Percentiles rank a stretch among this genome's conserved stretches.
These are phyloP conservation scores for Barnardius zonarius DNA, from an alignment of 2,113 vertebrate species.

Conservation along the genomic window DNA sequence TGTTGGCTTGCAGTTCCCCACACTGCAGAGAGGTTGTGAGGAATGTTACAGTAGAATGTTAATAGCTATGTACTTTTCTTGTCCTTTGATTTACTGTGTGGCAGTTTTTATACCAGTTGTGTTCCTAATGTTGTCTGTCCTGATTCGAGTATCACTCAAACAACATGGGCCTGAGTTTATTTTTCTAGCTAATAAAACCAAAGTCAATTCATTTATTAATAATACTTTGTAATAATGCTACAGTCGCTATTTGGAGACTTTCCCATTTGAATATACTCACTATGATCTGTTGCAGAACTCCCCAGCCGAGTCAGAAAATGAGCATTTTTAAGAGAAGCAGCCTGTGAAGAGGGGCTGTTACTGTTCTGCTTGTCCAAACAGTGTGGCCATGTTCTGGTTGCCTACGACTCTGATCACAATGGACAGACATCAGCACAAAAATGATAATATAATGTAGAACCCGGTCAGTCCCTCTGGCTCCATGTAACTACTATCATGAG, in stretches of 20 bases:
- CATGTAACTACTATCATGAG: background rate
- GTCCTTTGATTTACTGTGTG: conserved; percentile 57
- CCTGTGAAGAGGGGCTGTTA: background rate
- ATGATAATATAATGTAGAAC: rapidly evolving
- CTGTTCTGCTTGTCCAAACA: background rate
- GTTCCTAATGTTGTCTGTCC: background rate
- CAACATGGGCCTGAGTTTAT: conserved; percentile 12
- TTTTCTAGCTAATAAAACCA: conserved; percentile 35
- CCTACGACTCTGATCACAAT: background rate
- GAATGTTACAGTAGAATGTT: conserved; percentile 27
- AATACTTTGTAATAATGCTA: background rate
- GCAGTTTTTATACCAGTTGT: conserved; percentile 2
- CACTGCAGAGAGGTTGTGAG: conserved; percentile 3
- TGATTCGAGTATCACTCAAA: background rate
- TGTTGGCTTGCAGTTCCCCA: conserved; percentile 31
- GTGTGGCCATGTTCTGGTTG: background rate
- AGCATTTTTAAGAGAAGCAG: background rate
- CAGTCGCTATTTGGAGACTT: background rate
- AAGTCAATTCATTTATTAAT: conserved; percentile 38
- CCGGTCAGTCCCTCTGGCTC: background rate
- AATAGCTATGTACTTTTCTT: conserved; percentile 2
- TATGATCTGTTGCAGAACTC: background rate
- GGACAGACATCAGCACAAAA: background rate
- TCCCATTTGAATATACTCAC: background rate
- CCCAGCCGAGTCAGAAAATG: background rate